Conservation (phyloP, 2,113 vertebrate genomes). For the Puma concolor region DNA sequence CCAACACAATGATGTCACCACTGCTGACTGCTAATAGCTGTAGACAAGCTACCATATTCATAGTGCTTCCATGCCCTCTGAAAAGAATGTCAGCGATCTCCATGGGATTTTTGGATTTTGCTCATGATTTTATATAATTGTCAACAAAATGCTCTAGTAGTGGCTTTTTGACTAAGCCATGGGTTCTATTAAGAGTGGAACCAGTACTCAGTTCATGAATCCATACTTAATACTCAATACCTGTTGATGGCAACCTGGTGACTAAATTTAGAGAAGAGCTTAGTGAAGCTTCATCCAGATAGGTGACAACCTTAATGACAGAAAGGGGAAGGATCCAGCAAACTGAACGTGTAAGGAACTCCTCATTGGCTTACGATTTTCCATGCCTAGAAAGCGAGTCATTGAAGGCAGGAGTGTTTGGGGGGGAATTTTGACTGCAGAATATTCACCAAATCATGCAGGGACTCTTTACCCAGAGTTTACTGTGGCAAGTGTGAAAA, state of each 20-base stretch:
- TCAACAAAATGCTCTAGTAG: background rate
- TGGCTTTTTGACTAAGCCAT: background rate
- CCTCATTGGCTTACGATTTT: background rate
- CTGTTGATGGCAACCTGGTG: background rate
- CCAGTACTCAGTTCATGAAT: background rate
- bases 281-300: background rate
- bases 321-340: background rate
- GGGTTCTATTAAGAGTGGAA: background rate
- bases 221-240: background rate
- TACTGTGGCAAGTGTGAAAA: background rate
- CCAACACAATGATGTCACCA: background rate
- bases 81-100: background rate
- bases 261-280: background rate
- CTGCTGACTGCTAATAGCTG: background rate
- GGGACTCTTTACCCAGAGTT: background rate
- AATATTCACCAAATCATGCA: background rate
- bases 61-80: background rate
- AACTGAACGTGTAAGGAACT: background rate
- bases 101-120: background rate
- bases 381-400: background rate
- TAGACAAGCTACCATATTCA: too few relatives aligned
- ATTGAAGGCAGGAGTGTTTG: background rate
- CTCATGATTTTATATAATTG: background rate
- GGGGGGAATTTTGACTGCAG: background rate
- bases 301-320: background rate